A percentile compares a stretch with the other conserved stretches of the same genome.
These are phyloP conservation scores for Hermaeophaga mercurialis DNA, from an alignment of 2,888 invertebrate species.

Conservation along the genomic window DNA sequence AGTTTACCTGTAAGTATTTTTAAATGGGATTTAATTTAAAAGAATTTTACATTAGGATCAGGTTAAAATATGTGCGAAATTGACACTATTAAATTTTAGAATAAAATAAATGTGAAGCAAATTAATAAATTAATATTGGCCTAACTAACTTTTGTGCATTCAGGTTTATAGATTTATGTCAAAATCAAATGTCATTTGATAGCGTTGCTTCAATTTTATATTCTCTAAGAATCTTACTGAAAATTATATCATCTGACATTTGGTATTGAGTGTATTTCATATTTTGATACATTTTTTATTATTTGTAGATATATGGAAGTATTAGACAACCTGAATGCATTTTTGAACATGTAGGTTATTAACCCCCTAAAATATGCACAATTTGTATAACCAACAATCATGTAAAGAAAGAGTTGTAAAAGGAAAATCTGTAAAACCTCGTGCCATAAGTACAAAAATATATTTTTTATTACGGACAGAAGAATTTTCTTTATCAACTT, in stretches of 20 bases:
- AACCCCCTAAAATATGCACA: conserved; percentile 10
- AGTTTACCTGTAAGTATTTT: conserved; percentile 4
- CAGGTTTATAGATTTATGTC: not conserved
- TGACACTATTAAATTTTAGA: too few relatives aligned
- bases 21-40: too few relatives aligned
- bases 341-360: conserved; percentile 17
- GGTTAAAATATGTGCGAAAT: too few relatives aligned
- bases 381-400: conserved; percentile 20
- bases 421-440: not conserved
- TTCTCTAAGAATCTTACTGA: not conserved
- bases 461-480: too few relatives aligned
- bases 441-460: too few relatives aligned
- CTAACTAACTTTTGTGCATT: not conserved
- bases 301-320: conserved; percentile 13
- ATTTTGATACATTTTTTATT: conserved; percentile 5
- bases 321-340: conserved; percentile 13
- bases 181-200: not conserved
- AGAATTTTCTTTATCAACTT: conserved; percentile 1
- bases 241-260: not conserved
- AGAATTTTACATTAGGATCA: too few relatives aligned
- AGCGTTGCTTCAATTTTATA: not conserved
- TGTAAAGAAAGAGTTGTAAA: not conserved
- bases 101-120: too few relatives aligned
- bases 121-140: too few relatives aligned
- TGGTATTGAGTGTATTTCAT: not conserved